These are phyloP conservation scores for Scrobipalpa costella DNA, from an alignment of 2,888 invertebrate genomes.

Conservation along the genomic window DNA sequence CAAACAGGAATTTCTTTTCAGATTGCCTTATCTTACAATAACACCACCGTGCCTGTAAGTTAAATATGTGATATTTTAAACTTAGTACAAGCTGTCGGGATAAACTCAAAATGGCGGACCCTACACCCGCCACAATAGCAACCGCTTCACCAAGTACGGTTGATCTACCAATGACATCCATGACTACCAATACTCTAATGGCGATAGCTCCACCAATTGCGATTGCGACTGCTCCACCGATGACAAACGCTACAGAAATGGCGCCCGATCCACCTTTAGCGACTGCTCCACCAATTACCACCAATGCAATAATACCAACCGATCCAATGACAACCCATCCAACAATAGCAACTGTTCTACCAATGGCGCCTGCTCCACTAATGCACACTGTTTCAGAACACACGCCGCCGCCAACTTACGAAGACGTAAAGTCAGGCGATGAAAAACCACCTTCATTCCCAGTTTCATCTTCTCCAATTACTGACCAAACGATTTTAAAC, in stretches of 20 bases:
- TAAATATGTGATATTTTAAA: background rate
- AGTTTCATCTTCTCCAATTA: background rate
- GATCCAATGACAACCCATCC: too few relatives aligned
- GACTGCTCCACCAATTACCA: too few relatives aligned
- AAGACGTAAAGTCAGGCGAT: background rate
- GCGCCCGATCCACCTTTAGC: too few relatives aligned
- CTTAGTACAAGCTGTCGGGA: background rate
- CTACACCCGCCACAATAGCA: background rate
- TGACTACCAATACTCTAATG: too few relatives aligned
- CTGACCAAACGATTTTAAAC: background rate
- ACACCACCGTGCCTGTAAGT: background rate
- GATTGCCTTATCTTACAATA: slow-evolving; percentile 6
- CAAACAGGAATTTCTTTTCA: slow-evolving; percentile 16
- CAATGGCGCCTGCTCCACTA: background rate
- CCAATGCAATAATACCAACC: too few relatives aligned
- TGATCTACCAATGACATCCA: too few relatives aligned
- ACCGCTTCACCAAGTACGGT: background rate
- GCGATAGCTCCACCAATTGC: too few relatives aligned
- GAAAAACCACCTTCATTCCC: background rate
- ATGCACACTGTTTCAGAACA: too few relatives aligned
- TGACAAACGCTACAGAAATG: too few relatives aligned
- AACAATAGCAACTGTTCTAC: too few relatives aligned
- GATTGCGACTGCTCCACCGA: too few relatives aligned
- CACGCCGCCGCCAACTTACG: background rate
- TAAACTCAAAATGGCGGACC: background rate